Evolutionary conservation across 2,113 vertebrate species (phyloP).

Genomic region (Misgurnus anguillicaudatus): DNA sequence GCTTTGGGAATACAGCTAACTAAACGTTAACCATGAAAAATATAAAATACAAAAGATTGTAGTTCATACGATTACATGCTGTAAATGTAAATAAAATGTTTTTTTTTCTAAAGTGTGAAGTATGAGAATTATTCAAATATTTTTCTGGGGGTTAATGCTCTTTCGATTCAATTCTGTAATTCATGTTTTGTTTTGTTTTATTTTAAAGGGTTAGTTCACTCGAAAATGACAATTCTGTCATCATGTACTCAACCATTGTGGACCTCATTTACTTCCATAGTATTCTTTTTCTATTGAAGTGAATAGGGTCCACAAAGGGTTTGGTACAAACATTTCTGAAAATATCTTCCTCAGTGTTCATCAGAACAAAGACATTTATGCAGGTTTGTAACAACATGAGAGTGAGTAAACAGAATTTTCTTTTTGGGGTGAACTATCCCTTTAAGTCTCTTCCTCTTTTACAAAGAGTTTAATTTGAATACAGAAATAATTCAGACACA

Average conservation of each 20-base stretch:
- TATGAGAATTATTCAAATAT: neutral
- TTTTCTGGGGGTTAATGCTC: neutral
- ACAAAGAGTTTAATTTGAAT: neutral
- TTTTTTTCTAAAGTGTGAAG: constrained; percentile 55
- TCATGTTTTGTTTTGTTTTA: neutral
- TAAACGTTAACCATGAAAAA: constrained; percentile 70
- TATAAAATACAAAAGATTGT: constrained; percentile 76
- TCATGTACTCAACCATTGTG: no score
- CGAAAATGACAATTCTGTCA: no score
- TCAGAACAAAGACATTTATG: no score
- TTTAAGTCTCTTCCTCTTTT: neutral
- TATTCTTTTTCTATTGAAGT: no score
- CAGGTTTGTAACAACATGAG: no score
- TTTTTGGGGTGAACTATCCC: no score
- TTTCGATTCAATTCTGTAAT: neutral
- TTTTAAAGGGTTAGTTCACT: no score
- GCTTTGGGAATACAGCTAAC: constrained; percentile 70
- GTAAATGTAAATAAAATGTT: constrained; percentile 76
- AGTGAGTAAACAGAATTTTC: no score
- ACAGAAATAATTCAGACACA: neutral
- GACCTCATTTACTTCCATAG: no score
- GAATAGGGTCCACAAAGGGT: no score
- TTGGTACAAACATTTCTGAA: no score
- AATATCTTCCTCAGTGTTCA: no score
- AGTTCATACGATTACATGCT: constrained; percentile 80